Evolutionary conservation across 2,888 invertebrate genomes (phyloP), one percentile per base, ranked within the genome.

Genomic region (Hylaea fasciaria): DNA sequence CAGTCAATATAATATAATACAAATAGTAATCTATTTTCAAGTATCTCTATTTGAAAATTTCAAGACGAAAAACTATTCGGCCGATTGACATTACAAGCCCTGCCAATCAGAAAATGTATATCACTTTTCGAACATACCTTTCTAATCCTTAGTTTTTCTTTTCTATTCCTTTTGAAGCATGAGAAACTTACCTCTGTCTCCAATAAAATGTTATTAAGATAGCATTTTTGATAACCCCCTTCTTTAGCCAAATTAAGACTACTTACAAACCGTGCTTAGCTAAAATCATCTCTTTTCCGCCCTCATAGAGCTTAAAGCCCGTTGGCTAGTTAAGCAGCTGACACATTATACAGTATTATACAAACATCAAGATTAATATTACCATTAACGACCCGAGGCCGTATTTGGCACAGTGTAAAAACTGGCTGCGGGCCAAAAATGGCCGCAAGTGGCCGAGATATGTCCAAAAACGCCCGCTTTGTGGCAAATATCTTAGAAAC

Each of bases 281-380:
- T 22, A 14, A 4, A 45, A 37, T 48, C 10, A 51, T 16, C 51
- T 29, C n/a, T 56, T 56, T 32, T 2, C 0, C 16, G n/a, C n/a
- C 28, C 4, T 2, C 0, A 7, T 28, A 62, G 11, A 48, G 14
- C 16, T 51, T 13, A 52, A 57, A 57, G 13, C 43, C 22, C 9
- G 2, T 43, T 35, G 9, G 2, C 10, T 13, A 53, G 57, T 46
- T 56, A n/a, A 47, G 29, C 44, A 62, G 52, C 52, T 48, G 52
- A 56, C 22, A 56, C 56, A 57, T 62, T 62, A 62, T 61, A 61
- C 61, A 43, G 51, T 28, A 62, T 68, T 65, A 65, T 58, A 71
- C 64, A 79, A 68, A 78, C 80, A 83, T 86, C 82, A 83, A 86
- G 86, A 87, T 81, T 82, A 82, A 84, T 82, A 80, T 85, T 82